These are phyloP conservation scores for Thalassophryne amazonica DNA, from an alignment of 2,797 vertebrate genomes.

Conservation along the genomic window DNA sequence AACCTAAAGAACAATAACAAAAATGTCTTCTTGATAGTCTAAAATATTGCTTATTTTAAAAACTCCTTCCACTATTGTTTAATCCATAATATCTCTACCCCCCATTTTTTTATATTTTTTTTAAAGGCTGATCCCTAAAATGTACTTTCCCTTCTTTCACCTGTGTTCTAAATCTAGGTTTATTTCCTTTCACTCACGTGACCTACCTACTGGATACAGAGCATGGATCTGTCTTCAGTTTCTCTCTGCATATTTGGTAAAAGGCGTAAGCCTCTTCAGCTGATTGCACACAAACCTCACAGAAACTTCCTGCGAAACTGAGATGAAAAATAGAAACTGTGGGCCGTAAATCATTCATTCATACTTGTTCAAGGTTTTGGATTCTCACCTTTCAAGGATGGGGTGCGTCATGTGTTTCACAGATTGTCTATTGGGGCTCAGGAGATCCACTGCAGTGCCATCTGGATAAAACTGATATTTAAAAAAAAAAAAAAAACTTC, in stretches of 20 bases:
- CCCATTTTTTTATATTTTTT: no score
- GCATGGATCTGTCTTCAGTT: conserved; percentile 30
- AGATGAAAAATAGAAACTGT: conserved; percentile 7
- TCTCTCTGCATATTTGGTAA: conserved; percentile 67
- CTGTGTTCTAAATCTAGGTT: no score
- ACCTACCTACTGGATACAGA: conserved; percentile 30
- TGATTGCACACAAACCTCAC: conserved; percentile 71
- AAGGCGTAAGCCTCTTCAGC: conserved; percentile 69
- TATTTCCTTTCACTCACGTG: no score
- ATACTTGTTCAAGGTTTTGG: background rate
- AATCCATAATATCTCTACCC: no score
- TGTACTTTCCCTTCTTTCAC: no score
- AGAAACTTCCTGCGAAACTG: conserved; percentile 76
- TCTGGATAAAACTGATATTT: conserved; percentile 76
- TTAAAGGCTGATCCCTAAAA: no score
- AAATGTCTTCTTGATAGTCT: no score
- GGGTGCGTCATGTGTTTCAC: conserved; percentile 68
- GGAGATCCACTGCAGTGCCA: conserved; percentile 74
- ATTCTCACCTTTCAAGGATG: conserved; percentile 80
- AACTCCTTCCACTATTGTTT: no score
- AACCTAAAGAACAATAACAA: no score
- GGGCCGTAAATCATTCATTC: background rate
- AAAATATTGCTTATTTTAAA: no score
- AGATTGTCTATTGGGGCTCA: conserved; percentile 49
- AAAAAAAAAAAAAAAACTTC: conserved; percentile 12